Base-by-base conservation (phyloP, 1,140 invertebrate species). In the Steinernema khuongi region DNA sequence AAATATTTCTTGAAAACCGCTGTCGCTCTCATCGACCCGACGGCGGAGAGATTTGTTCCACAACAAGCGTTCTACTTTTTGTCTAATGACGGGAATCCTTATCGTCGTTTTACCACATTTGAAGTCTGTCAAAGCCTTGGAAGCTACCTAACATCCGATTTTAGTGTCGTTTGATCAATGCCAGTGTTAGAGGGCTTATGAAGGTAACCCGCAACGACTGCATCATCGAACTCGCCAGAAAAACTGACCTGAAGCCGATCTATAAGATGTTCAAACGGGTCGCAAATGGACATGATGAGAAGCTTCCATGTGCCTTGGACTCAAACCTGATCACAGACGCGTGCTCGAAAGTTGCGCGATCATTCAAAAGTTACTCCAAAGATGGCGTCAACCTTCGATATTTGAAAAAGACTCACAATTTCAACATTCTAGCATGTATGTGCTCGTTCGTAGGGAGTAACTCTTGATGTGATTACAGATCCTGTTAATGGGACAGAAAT, bases 201-300 rank as follows among this genome's bases (percentile, higher is more conserved):
- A 60, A 60, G 19, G 50, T 60, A 26, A 60, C 50, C 26, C 50
- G 50, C 7, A 60, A 26, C 50, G 50, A 60, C 19, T 60, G 50
- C 50, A 60, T 60, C 22, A 60, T 60, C 50, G 50, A 60, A 22
- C 50, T 60, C 26, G 50, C 50, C 4, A 14, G 50, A 2, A 60
- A 60, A 26, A 60, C 50, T 2, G 50, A 60, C 19, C 50, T 60
- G 19, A 60, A 60, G 50, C 50, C 50, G 50, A n/a, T 60, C 26
- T 60, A 60, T 22, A 60, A 60, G 19, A 60, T 60, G 50, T 60
- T 60, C 50, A 60, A 60, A 22, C 50, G 50, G 50, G 50, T 60
- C 26, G 50, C 19, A n/a, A 60, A 60, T 26, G 50, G 50, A 60
- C 50, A 60, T 22, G 50, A 60, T 17, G 50, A 60, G 14, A 60